Percentiles rank a stretch among this genome's conserved stretches.
Evolutionary conservation across 2,113 vertebrate genomes (phyloP).

Genomic region (Felis catus): DNA sequence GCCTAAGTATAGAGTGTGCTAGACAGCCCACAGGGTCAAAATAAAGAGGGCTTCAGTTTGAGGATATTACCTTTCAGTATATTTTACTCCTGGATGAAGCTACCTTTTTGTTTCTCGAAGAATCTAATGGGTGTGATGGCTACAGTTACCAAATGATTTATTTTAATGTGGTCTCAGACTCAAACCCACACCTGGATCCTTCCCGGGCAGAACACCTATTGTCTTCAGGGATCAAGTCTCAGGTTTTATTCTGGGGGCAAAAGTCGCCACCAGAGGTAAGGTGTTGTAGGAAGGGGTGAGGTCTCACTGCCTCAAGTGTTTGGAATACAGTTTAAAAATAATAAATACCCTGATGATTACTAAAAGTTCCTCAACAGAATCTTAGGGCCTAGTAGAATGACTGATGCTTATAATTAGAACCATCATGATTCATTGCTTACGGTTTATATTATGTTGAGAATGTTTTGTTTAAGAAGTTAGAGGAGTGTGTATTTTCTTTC

Average conservation of each 20-base stretch:
- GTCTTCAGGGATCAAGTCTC: neutral
- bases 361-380: neutral
- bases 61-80: neutral
- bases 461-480: slow-evolving; percentile 58
- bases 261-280: neutral
- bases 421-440: neutral
- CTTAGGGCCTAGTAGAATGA: neutral
- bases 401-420: slow-evolving; percentile 46
- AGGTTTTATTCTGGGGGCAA: neutral
- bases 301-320: neutral
- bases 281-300: neutral
- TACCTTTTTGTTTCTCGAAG: neutral
- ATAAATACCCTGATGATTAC: slow-evolving; percentile 34
- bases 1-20: neutral
- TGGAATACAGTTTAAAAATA: slow-evolving; percentile 32
- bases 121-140: neutral
- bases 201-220: neutral
- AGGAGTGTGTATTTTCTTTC: slow-evolving; percentile 63
- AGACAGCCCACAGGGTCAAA: neutral
- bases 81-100: neutral
- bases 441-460: neutral
- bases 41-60: neutral
- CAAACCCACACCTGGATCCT: neutral
- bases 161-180: neutral
- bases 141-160: neutral